Base-by-base conservation (phyloP, 2,888 invertebrate genomes). In the Laothoe populi region DNA sequence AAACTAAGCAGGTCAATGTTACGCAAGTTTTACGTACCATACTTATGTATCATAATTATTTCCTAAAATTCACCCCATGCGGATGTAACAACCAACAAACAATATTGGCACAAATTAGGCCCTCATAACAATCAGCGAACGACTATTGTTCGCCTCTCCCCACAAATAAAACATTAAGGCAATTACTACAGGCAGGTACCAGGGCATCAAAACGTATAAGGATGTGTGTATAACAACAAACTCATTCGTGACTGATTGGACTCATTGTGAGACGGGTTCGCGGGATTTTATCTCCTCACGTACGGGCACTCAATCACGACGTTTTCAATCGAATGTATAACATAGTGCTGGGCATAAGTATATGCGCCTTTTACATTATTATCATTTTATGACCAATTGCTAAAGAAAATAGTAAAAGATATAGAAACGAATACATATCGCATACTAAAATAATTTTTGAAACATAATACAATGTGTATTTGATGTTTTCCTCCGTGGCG, bases 181-280 rank as follows among this genome's bases (percentile, higher is more conserved):
- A 59, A 59, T 59, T 58, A 7, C 46, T 61, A 57, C 38, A 48
- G 7, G 13, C 60, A 67, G 66, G 62, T 60, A 68, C 67, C 60
- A 63, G 71, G 65, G 64, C 61, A 63, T 61, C 63, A 71, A 69
- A 61, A 68, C 60, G 63, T 67, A 66, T 65, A 65, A 71, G 63
- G 62, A 67, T 64, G 68, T 71, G 70, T 71, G 68, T 71, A 70
- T 72, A 74, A 75, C 73, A 75, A 80, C 84, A 79, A 79, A 79
- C 80, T 80, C 77, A 77, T 77, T 78, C 75, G 73, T 71, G 67
- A 49, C 77, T 86, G 87, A 87, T 87, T 87, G 87, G 76, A 73
- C 73, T 79, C 81, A 86, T 87, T 87, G 87, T 88, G 75, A 70
- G 73, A 66, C 68, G 70, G 71, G 75, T 69, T 70, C 75, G 74